Evolutionary conservation across 2,888 invertebrate species (phyloP).

Genomic region (Ennomos fuscantarius): DNA sequence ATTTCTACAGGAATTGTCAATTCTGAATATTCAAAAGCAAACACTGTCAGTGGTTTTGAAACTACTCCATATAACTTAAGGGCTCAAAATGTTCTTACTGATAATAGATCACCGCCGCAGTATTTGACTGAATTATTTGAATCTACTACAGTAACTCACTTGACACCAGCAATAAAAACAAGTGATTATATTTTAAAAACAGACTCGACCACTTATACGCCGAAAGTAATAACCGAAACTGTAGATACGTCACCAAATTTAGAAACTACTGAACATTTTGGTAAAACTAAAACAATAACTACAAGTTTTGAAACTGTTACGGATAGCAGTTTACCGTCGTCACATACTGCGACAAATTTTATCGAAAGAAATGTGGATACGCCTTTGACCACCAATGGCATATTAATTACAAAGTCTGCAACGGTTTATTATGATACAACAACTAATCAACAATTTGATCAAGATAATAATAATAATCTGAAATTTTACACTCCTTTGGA

Average conservation of each 20-base stretch:
- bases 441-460: background rate
- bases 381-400: background rate
- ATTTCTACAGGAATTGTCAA: background rate
- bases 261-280: background rate
- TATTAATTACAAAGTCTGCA: background rate
- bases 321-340: background rate
- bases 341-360: slow-evolving; percentile 1
- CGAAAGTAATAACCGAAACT: slow-evolving; percentile 2
- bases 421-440: slow-evolving; percentile 1
- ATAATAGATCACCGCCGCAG: background rate
- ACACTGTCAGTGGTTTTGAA: background rate
- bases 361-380: background rate
- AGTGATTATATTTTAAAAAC: background rate
- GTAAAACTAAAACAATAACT: slow-evolving; percentile 2
- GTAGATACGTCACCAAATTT: background rate
- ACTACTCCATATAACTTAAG: background rate
- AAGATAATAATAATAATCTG: background rate
- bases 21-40: slow-evolving; percentile 3
- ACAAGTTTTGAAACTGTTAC: background rate
- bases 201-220: slow-evolving; percentile 1
- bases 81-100: background rate
- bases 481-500: background rate
- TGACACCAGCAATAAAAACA: background rate
- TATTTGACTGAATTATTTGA: slow-evolving; percentile 1
- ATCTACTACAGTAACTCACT: background rate